Evolutionary conservation across 2,797 vertebrate species (phyloP), one percentile per base, ranked within the genome.

Genomic region (Dendrocincla fuliginosa): DNA sequence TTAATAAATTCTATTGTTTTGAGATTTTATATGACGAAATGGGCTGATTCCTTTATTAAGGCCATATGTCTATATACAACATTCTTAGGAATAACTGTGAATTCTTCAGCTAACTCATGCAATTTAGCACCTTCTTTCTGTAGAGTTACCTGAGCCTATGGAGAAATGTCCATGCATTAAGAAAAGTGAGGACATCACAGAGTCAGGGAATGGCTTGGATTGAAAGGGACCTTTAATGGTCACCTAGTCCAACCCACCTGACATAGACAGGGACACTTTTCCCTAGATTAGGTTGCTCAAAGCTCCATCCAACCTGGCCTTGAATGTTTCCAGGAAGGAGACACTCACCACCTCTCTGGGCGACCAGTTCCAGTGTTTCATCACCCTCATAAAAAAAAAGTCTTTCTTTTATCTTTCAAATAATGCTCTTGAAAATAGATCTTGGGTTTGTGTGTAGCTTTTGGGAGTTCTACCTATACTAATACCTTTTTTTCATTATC

Each of bases 381-480:
- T 20, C 33, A 63, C 33, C 10, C 4, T 23, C 17, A 17, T 23
- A 3, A 22, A 25, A 50, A 59, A 69, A 32, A 11, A 4, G 6
- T 50, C 28, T 57, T 88, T 44, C 8, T 11, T 64, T 9, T 23
- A 39, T 10, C 7, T 30, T 18, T 68, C 12, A 49, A 35, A 65
- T 35, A 1, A 39, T 41, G 19, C 4, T 59, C 7, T 55, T 87
- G 24, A 57, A 80, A 79, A 46, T n/a, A 65, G 47, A 13, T 27
- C 65, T 14, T 2, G 0, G 0, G 1, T 73, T 91, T 65, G 2
- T 60, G 2, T 20, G 6, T 7, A 55, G 30, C 5, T 80, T 67
- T 86, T 44, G 16, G 7, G 9, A 8, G 2, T 67, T 63, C 16
- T 39, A 39, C 15, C 33, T 86, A 9, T 10, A 12, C 15, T 55